Base-by-base conservation (phyloP, 2,113 vertebrate genomes). In the Panthera uncia region DNA sequence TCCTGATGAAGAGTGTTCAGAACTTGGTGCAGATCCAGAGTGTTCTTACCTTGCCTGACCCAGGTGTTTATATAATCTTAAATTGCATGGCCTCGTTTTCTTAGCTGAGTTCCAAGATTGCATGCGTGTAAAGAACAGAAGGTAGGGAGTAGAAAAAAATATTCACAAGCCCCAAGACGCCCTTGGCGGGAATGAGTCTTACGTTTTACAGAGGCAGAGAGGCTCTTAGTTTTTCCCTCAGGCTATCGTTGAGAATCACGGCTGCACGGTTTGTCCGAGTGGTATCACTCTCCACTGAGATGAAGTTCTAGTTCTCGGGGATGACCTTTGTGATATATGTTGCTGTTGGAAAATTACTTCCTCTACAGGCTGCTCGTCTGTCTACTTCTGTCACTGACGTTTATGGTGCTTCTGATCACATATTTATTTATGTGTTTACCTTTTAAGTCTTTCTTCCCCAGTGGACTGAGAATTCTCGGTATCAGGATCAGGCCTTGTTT, bases 301-400 rank as follows among this genome's bases (percentile, higher is more conserved):
- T 15, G 21, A 31, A 16, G 52, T 16, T 0, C 4, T 2, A 19
- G 79, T 41, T 66, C 38, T 79, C 74, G 25, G 87, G 66, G 66
- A 3, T 10, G 63, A 23, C 29, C 74, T 88, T 33, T 31, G 21
- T n/a, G 8, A 18, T 8, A 41, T 38, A 4, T 27, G 5, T 12
- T 4, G 36, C 45, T 41, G 13, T 14, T 19, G 33, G 52, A 10
- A 86, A 36, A 6, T 19, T 18, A 6, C 45, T 65, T 33, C 71
- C 57, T 61, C 36, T 4, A 15, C 41, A 1, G 36, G 7, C 0
- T 5, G 13, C 13, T 0, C 10, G 27, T n/a, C 87, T 0, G 13
- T 36, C 36, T 2, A 0, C n/a, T 7, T 55, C 52, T 18, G 55
- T 61, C 27, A 4, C 66, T 45, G 29, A 33, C 2, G 1, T 3